Evolutionary conservation across 1,140 invertebrate genomes (phyloP).

Genomic region (Armadillidium nasatum): DNA sequence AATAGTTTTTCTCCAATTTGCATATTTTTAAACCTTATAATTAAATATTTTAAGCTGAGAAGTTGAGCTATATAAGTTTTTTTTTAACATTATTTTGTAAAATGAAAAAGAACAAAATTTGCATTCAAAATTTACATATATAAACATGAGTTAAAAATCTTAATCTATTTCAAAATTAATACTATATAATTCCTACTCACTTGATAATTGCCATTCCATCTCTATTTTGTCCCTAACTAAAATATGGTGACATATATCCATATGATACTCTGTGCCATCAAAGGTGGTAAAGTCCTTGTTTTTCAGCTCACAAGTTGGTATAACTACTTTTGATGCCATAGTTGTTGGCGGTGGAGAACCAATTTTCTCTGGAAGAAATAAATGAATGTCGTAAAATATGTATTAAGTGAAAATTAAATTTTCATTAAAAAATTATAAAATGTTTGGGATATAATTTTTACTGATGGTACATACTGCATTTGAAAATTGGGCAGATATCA

Average conservation of each 20-base stretch:
- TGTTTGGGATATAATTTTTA: not conserved
- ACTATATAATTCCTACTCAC: conserved; percentile 51
- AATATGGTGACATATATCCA: conserved; percentile 73
- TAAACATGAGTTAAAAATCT: too few relatives aligned
- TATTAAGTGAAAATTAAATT: not conserved
- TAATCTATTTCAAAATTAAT: too few relatives aligned
- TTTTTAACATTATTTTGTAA: conserved; percentile 19
- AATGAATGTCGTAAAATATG: not conserved
- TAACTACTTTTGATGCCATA: conserved; percentile 55
- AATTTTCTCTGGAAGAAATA: conserved; percentile 30
- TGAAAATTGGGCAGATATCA: conserved; percentile 38
- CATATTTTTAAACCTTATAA: too few relatives aligned
- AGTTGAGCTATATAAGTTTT: too few relatives aligned
- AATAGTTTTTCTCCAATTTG: too few relatives aligned
- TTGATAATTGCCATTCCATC: conserved; percentile 61
- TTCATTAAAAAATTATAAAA: not conserved
- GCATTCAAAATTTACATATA: too few relatives aligned
- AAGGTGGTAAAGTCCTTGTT: conserved; percentile 71
- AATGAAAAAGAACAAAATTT: not conserved
- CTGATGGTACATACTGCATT: conserved; percentile 38
- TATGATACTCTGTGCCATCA: conserved; percentile 68
- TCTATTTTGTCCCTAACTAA: conserved; percentile 61
- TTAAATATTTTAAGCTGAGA: too few relatives aligned
- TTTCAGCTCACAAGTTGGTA: conserved; percentile 65
- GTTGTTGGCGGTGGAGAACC: conserved; percentile 46